Base-by-base conservation (phyloP, 2,797 vertebrate species). In the Siniperca scherzeri region DNA sequence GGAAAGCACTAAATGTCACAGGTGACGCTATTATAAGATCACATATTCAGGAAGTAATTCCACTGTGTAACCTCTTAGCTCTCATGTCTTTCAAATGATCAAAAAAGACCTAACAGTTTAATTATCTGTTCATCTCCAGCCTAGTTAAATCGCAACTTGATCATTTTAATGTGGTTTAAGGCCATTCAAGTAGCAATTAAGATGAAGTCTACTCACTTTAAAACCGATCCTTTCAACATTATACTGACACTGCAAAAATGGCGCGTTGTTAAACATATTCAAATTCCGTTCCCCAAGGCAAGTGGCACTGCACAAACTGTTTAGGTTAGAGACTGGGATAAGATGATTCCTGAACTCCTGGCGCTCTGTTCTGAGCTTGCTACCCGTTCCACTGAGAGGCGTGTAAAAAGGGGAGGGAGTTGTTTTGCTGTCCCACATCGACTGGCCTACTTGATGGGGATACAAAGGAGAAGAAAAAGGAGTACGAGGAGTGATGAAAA, bases 361-460 rank as follows among this genome's bases (percentile, higher is more conserved):
- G 64, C 57, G 46, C 77, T 65, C 0, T 66, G 74, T 78, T 81
- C 55, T 61, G 71, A 85, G 84, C 82, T 74, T 71, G 40, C 65
- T 81, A 48, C 14, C 69, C 27, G 17, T n/a, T 86, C 85, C 87
- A n/a, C 84, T 30, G 89, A 89, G 90, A 89, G 69, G 56, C 33
- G 1, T 75, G 67, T 53, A 57, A 44, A 83, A 81, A 78, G 74
- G 30, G 74, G 55, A 70, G 64, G 71, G 71, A 50, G 62, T 60
- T 89, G 84, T 86, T 84, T 84, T 69, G 67, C 59, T 40, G 38
- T 91, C 91, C 89, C 91, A 84, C 65, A 89, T 89, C 92, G 93
- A 93, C 91, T 93, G 93, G 85, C 92, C 92, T 94, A 94, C 76
- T 92, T 93, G 87, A 89, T 82, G 62, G 55, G 56, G 74, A 83